Base-by-base conservation (phyloP, 2,888 invertebrate species). In the Acanthopleura granulata region DNA sequence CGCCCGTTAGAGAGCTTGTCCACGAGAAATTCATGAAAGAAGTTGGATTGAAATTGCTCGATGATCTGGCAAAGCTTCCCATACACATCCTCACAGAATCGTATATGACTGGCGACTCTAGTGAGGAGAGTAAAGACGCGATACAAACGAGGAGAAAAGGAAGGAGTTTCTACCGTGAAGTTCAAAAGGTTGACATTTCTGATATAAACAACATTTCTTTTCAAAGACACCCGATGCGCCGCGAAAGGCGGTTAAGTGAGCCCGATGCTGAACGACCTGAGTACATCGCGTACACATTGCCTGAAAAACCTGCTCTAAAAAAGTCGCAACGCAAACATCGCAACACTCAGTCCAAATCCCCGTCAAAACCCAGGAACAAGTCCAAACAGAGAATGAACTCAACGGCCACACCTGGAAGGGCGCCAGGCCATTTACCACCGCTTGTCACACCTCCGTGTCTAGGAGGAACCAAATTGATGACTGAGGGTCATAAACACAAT, bases 11-110 rank as follows among this genome's bases (percentile, higher is more conserved):
- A 62, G 25, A 62, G 30, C n/a, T 25, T 22, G 25, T 74, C 14
- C 57, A 40, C 57, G 74, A 74, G 30, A 30, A 49, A 40, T 74
- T 74, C 25, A 49, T 74, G 62, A 29, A 49, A 27, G 74, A 74
- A 74, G 27, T 74, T 12, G 74, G 74, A n/a, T 25, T 27, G 66
- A 51, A 69, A 49, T 50, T 74, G 25, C 25, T 74, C 6, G 62
- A 73, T n/a, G 57, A 73, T 27, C 18, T 73, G 27, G 25, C 73
- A 61, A 73, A 73, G 14, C 49, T 73, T 27, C 30, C 49, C n/a
- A 61, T 40, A 49, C 29, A n/a, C 57, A 29, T 49, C 29, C 25
- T 18, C 27, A 29, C 22, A n/a, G 73, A 73, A 61, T 29, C 12
- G 29, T 29, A 73, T 18, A 27, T 16, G 61, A 29, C 18, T n/a